Evolutionary conservation across 2,797 vertebrate species (phyloP).

Genomic region (Pangasius macronema): DNA sequence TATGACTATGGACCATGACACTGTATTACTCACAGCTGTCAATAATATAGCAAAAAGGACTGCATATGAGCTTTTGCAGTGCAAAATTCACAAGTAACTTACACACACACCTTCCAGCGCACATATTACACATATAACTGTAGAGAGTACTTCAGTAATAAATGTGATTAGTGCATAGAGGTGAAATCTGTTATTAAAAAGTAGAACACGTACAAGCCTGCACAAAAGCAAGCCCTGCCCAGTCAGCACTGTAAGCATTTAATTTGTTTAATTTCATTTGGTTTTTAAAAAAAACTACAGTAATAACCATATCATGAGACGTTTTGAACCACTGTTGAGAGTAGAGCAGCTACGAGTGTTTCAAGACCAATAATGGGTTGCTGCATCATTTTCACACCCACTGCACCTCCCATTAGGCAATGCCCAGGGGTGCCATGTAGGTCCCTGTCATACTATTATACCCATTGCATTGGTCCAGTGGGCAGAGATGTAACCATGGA

Average conservation of each 20-base stretch:
- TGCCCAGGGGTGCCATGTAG: constrained; percentile 53
- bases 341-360: constrained; percentile 62
- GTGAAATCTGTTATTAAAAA: not conserved
- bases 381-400: constrained; percentile 62
- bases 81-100: not conserved
- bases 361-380: constrained; percentile 60
- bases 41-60: not conserved
- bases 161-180: not conserved
- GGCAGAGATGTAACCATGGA: constrained; percentile 48
- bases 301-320: not conserved
- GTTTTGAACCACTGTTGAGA: constrained; percentile 3
- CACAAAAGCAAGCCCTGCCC: not conserved
- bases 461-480: constrained; percentile 61
- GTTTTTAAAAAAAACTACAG: not conserved
- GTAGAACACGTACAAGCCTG: not conserved
- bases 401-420: constrained; percentile 62
- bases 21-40: not conserved
- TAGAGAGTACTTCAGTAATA: not conserved
- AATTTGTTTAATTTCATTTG: not conserved
- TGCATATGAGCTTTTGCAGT: not conserved
- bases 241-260: not conserved
- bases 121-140: not conserved
- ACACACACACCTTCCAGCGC: not conserved
- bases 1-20: not conserved
- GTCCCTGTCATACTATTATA: constrained; percentile 63